Base-by-base conservation (phyloP, 1,140 invertebrate species). In the Neoseiulus cucumeris region DNA sequence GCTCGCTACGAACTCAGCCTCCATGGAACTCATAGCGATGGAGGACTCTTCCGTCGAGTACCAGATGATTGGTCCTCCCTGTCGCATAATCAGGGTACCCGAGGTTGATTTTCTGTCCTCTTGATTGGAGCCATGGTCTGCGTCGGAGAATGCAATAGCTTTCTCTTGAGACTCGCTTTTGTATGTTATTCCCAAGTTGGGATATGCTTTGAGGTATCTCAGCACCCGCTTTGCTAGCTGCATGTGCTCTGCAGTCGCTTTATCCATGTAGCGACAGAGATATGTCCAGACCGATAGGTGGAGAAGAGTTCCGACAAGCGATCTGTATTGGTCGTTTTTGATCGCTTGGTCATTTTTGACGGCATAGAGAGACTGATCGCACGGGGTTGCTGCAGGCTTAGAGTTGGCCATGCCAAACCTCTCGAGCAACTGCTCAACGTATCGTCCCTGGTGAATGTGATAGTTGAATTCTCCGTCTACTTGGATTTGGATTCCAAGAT, bases 331-430 rank as follows among this genome's bases (percentile, higher is more conserved):
- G 7, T 29, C 65, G 12, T 44, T 12, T 12, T 12, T 44, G 12
- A 12, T 44, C 12, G 42, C n/a, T 12, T 44, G 12, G 12, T 44
- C n/a, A 12, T 12, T 44, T 12, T 44, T 44, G n/a, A 12, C 42
- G 12, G n/a, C 12, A 44, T 44, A 44, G 12, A 44, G 18, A 64
- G 70, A 68, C 44, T 66, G 55, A 42, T 76, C 72, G 64, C 74
- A 72, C 14, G 74, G 73, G 20, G 71, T 72, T 6, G 64, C 18
- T 0, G 69, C 69, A 9, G 70, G 64, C 41, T 73, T 74, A 28
- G 59, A 68, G 7, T 74, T 59, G 17, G 64, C 20, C 71, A 75
- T 69, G 12, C 67, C 66, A 65, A 75, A 78, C n/a, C 65, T 64
- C 28, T 69, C 42, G 17, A 70, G 17, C 5, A 71, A 47, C 17